Evolutionary conservation across 2,797 vertebrate species (phyloP).

Genomic region (Girardinus metallicus): DNA sequence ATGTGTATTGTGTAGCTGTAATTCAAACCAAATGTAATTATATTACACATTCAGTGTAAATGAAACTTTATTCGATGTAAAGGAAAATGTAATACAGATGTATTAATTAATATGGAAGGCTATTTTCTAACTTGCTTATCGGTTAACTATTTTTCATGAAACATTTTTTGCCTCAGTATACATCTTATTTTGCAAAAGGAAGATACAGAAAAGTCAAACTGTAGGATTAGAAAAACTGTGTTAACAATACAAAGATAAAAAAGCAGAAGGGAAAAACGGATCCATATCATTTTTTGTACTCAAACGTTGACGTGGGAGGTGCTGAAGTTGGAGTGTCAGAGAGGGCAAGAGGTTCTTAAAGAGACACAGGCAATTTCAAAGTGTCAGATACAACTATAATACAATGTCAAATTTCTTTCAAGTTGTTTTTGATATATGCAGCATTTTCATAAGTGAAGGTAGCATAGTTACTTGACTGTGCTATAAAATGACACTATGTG

Average conservation of each 20-base stretch:
- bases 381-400: no score
- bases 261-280: background rate
- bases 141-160: background rate
- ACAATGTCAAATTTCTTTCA: no score
- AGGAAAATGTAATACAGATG: conserved; percentile 11
- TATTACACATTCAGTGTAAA: background rate
- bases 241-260: background rate
- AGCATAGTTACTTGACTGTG: no score
- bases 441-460: no score
- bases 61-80: conserved; percentile 17
- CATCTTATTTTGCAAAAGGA: background rate
- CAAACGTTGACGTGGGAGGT: no score
- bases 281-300: background rate
- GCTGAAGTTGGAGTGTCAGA: no score
- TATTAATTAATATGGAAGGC: conserved; percentile 5
- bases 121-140: conserved; percentile 5
- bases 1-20: conserved; percentile 1
- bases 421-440: no score
- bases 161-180: background rate
- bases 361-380: no score
- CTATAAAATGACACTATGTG: no score
- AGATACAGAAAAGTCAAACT: background rate
- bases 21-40: background rate
- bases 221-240: background rate
- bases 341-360: no score